Evolutionary conservation across 2,797 vertebrate species (phyloP), one percentile per base, ranked within the genome.

Genomic region (Odontamblyopus rebecca): DNA sequence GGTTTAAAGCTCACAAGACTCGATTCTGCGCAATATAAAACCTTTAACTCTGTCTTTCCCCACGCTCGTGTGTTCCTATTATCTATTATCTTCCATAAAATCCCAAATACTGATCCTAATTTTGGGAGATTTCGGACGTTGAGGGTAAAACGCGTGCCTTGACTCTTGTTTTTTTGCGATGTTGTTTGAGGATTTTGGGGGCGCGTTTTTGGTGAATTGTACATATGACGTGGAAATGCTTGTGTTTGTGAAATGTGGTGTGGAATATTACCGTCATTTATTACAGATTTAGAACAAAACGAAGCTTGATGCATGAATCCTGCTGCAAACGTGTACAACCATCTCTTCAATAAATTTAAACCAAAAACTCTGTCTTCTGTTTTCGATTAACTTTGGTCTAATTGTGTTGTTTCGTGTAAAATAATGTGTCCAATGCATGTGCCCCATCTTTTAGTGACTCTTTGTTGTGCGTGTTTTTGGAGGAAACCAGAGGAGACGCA

Each of bases 221-320:
- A 97, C 90, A 97, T 98, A 96, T 95, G 93, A 93, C 94, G 91
- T 90, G 84, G 93, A 93, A 94, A 95, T 92, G 94, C 95, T 96
- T 93, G 91, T 92, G 83, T 91, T 75, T 86, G 94, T 95, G 94
- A 95, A 91, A 93, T 90, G 95, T 97, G 93, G 94, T 92, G 95
- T 98, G 93, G 91, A 95, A 95, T 94, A 93, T 82, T 78, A 83
- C 79, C 83, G 84, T 69, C 80, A 76, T 61, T 70, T 82, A 77
- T 61, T 79, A 94, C 92, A 38, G 95, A 84, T 59, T 94, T 89
- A 93, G 94, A 94, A 95, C 19, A n/a, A 95, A 95, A 95, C 96
- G 92, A 85, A 93, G 94, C 94, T 96, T 94, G 94, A 94, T 97
- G 97, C 97, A 99, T 98, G 97, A 89, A 94, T 93, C 95, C 94